phyloP scores from a whole-genome alignment of 2,888 invertebrate genomes.

The Aromia moschata region DNA sequence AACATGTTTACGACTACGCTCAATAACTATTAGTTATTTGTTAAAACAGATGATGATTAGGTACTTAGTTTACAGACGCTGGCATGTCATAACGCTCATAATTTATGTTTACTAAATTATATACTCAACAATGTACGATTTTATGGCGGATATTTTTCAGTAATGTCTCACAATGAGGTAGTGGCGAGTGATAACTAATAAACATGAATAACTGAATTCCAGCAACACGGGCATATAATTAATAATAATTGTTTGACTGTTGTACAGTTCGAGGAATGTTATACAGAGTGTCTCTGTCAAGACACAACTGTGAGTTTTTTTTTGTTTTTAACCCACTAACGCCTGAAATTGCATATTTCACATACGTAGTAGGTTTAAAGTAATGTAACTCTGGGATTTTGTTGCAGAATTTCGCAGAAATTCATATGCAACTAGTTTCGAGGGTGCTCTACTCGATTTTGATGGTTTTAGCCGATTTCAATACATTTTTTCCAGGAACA shows the following conservation, averaged over 20 bases:
- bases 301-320: too few species aligned
- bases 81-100: constrained; percentile 6
- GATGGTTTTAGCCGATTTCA: too few species aligned
- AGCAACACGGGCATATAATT: constrained; percentile 2
- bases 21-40: constrained; percentile 4
- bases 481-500: too few species aligned
- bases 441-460: too few species aligned
- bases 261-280: too few species aligned
- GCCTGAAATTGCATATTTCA: too few species aligned
- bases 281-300: too few species aligned
- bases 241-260: constrained; percentile 9
- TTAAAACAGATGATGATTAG: constrained; percentile 8
- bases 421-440: too few species aligned
- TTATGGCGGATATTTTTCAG: constrained; percentile 14
- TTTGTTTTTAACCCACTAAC: too few species aligned
- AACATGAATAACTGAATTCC: neutral
- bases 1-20: neutral
- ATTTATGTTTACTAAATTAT: constrained; percentile 18
- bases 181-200: neutral
- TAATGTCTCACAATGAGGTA: neutral
- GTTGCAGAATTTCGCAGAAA: too few species aligned
- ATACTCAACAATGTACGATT: constrained; percentile 12
- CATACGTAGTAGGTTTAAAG: too few species aligned
- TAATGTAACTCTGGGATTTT: too few species aligned
- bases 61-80: constrained; percentile 15